Percentiles rank a stretch among this genome's conserved stretches.
Conservation (phyloP, 2,888 invertebrate species). For the Parnassius orleans region DNA sequence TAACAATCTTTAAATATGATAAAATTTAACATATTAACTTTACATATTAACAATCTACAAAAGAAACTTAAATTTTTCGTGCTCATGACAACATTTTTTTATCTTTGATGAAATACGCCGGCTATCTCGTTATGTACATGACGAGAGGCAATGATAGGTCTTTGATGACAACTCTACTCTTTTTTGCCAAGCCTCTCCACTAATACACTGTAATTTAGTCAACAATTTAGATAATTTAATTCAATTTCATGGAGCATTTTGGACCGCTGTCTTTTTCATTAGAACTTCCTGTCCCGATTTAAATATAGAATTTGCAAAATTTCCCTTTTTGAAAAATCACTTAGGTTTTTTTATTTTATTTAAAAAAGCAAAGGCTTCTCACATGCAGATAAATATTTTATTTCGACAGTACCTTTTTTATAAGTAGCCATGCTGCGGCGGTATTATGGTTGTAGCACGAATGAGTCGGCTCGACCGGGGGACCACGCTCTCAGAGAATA, state of each 20-base stretch:
- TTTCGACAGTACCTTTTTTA: too few relatives aligned
- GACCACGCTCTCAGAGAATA: too few relatives aligned
- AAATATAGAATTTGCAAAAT: not conserved
- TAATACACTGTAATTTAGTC: slow-evolving; percentile 66
- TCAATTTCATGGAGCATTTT: slow-evolving; percentile 39
- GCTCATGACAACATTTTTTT: not conserved
- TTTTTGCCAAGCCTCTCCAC: slow-evolving; percentile 44
- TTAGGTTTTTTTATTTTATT: too few relatives aligned
- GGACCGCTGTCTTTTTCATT: slow-evolving; percentile 48
- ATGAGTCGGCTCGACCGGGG: too few relatives aligned
- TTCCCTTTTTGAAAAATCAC: not conserved
- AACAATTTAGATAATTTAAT: slow-evolving; percentile 57
- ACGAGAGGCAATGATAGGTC: slow-evolving; percentile 39
- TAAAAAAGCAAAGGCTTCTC: too few relatives aligned
- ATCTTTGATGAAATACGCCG: not conserved
- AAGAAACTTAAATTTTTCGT: too few relatives aligned
- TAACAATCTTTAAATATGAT: too few relatives aligned
- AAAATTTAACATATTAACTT: too few relatives aligned
- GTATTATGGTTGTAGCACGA: too few relatives aligned
- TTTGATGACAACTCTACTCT: slow-evolving; percentile 58
- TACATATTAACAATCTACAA: not conserved
- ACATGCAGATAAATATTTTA: too few relatives aligned
- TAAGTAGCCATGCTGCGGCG: too few relatives aligned
- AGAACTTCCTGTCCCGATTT: slow-evolving; percentile 54
- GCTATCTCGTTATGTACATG: slow-evolving; percentile 10